These are phyloP conservation scores for Dissostichus mawsoni DNA, from an alignment of 2,113 vertebrate species.

Conservation along the genomic window DNA sequence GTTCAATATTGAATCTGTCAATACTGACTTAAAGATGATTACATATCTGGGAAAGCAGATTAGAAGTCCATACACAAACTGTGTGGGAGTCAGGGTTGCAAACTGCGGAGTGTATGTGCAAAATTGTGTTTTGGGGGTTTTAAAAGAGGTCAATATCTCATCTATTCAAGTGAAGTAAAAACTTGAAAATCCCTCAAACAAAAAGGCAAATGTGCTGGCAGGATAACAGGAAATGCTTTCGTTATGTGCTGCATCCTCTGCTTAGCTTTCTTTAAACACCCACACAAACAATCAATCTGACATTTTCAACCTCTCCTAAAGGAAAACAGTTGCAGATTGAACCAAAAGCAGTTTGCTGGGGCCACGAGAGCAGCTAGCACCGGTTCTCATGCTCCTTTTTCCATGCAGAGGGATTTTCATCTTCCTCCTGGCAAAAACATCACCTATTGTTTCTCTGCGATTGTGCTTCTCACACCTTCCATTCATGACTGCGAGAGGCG, in stretches of 20 bases:
- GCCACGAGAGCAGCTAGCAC: conserved; percentile 5
- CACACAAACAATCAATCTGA: conserved; percentile 46
- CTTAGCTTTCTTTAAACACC: conserved; percentile 14
- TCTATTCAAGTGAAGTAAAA: background rate
- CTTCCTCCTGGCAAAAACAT: conserved; percentile 42
- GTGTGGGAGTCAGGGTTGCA: background rate
- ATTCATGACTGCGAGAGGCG: conserved; percentile 22
- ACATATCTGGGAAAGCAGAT: background rate
- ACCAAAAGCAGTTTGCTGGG: background rate
- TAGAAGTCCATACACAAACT: background rate
- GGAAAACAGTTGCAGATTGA: conserved; percentile 33
- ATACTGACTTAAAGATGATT: background rate
- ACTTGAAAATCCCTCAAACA: background rate
- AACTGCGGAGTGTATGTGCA: background rate
- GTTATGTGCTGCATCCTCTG: conserved; percentile 14
- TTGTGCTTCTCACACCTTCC: conserved; percentile 41
- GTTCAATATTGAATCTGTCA: background rate
- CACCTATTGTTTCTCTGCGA: conserved; percentile 30
- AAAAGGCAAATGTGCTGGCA: background rate
- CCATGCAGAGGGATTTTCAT: background rate
- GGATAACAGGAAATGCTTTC: background rate
- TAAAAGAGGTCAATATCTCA: conserved; percentile 1
- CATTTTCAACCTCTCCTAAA: conserved; percentile 37
- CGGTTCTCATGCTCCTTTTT: conserved; percentile 11
- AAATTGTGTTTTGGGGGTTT: background rate